Conservation (phyloP, 23 tunicate genomes). For the Ascidia mentula region DNA sequence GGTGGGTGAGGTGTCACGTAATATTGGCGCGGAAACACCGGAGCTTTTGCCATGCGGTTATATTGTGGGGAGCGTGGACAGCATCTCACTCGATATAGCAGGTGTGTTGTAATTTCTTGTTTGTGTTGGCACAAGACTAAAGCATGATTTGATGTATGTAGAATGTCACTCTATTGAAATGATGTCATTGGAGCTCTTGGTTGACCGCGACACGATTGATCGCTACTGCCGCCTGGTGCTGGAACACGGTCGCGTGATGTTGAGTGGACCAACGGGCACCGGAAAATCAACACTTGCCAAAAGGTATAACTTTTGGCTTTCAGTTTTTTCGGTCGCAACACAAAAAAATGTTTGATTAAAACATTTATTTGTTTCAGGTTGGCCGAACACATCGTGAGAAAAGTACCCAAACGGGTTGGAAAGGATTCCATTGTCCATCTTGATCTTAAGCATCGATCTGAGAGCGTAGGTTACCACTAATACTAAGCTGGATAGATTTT, state of each 20-base stretch:
- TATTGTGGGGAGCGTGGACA: slow-evolving; percentile 69
- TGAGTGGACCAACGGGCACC: slow-evolving; percentile 73
- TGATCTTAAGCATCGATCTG: slow-evolving; percentile 46
- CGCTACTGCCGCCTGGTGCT: slow-evolving; percentile 47
- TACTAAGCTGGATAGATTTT: too few species aligned
- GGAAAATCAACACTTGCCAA: slow-evolving; percentile 74
- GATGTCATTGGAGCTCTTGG: slow-evolving; percentile 59
- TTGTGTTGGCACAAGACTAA: background rate
- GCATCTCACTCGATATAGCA: slow-evolving; percentile 38
- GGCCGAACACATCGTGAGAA: slow-evolving; percentile 57
- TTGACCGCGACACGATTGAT: slow-evolving; percentile 54
- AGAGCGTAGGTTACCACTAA: slow-evolving; percentile 28
- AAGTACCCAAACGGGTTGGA: slow-evolving; percentile 28
- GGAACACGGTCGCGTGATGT: slow-evolving; percentile 64
- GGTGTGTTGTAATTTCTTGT: slow-evolving; percentile 14
- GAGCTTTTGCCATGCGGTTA: slow-evolving; percentile 84
- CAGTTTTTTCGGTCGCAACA: too few species aligned
- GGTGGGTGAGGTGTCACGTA: slow-evolving; percentile 62
- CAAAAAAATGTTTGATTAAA: background rate
- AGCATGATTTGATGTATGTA: background rate
- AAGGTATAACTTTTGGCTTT: too few species aligned
- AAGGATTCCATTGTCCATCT: slow-evolving; percentile 22
- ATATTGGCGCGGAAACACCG: slow-evolving; percentile 44
- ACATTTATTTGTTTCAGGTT: slow-evolving; percentile 11
- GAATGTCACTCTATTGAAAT: slow-evolving; percentile 3